Evolutionary conservation across 1,140 invertebrate species (phyloP), one percentile per base, ranked within the genome.

Genomic region (Sarcophaga peregrina): DNA sequence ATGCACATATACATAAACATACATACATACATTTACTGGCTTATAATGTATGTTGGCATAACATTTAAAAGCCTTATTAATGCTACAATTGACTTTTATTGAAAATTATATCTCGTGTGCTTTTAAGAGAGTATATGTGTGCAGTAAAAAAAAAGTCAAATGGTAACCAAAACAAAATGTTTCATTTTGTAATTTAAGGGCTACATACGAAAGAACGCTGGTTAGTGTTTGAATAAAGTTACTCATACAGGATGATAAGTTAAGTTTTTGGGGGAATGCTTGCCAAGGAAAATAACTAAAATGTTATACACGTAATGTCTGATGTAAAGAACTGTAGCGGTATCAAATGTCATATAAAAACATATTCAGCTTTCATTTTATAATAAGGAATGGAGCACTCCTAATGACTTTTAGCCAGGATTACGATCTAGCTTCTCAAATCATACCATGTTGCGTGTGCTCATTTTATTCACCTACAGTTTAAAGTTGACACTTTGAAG

Each of bases 41-140:
- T n/a, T 68, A 78, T 17, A 50, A 78, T 50, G 17, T 52, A 20
- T 68, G 62, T 20, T 20, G 62, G 62, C 62, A n/a, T 68, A 68
- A 58, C 54, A 68, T 68, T 68, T 9, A 68, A 58, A 68, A 25
- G 62, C 62, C 62, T n/a, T 62, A 45, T 48, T 58, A 81, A 62
- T 81, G n/a, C 25, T 62, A 68, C 4, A 62, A 81, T 81, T 81
- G 50, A 54, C 80, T 81, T 62, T 45, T 54, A 54, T 80, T 25
- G n/a, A 48, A 62, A 54, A 81, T 68, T 68, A n/a, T 37, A 37
- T 37, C 4, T 37, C 8, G 62, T 72, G 37, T 20, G 20, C 17
- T 25, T 25, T 72, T 72, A 78, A 78, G 17, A 78, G 15, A 52
- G 17, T 17, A 17, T 37, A 50, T 47, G 74, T 25, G 20, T 47